These are phyloP conservation scores for Cephalopterus ornatus DNA, from an alignment of 2,113 vertebrate species.

Conservation along the genomic window DNA sequence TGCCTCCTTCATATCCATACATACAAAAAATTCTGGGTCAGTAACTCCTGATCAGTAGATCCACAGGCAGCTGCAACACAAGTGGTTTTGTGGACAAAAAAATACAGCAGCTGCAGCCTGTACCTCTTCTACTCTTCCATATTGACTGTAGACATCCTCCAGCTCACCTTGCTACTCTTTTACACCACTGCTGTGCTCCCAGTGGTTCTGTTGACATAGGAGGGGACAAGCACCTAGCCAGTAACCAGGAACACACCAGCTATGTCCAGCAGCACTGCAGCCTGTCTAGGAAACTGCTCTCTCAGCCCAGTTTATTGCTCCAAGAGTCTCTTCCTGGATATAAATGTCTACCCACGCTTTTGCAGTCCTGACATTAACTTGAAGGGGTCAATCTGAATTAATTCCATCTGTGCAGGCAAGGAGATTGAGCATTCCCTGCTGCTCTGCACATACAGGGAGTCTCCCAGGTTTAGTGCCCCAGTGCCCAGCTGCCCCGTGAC, in stretches of 20 bases:
- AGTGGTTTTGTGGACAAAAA: not conserved
- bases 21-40: not conserved
- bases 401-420: not conserved
- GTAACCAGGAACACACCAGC: not conserved
- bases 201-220: not conserved
- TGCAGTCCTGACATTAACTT: not conserved
- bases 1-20: not conserved
- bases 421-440: not conserved
- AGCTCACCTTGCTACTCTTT: not conserved
- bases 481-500: not conserved
- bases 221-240: not conserved
- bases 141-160: not conserved
- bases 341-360: not conserved
- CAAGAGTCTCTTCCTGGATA: not conserved
- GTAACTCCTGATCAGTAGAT: not conserved
- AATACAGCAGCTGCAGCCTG: not conserved
- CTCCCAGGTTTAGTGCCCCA: not conserved
- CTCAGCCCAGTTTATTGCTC: not conserved
- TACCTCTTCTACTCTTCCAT: not conserved
- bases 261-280: not conserved
- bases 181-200: fast-evolving
- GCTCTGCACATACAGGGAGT: not conserved
- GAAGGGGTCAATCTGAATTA: not conserved
- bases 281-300: not conserved
- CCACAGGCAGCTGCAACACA: not conserved